Percentiles rank a stretch among this genome's conserved stretches.
phyloP scores from a whole-genome alignment of 2,797 vertebrate species.

The Triplophysa bombifrons region DNA sequence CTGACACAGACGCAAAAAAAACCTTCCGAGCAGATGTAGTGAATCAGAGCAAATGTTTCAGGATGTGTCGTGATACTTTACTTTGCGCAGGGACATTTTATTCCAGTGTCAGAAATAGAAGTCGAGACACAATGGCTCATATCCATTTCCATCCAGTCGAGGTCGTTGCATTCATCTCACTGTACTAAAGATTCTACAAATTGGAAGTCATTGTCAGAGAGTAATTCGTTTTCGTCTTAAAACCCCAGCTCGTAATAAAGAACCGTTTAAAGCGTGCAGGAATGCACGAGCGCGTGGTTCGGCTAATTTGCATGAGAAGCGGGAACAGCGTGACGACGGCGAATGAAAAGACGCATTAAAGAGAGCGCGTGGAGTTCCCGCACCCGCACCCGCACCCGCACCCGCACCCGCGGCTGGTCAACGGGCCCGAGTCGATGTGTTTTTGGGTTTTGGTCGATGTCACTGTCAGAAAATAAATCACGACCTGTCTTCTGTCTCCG shows the following conservation, averaged over 20 bases:
- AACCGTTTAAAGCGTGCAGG: slow-evolving; percentile 67
- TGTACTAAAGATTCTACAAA: slow-evolving; percentile 62
- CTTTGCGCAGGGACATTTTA: slow-evolving; percentile 9
- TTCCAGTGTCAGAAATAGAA: slow-evolving; percentile 17
- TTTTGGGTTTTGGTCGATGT: too few relatives aligned
- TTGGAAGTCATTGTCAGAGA: slow-evolving; percentile 61
- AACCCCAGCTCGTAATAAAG: slow-evolving; percentile 63
- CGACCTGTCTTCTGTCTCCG: too few relatives aligned
- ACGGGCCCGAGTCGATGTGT: slow-evolving; percentile 32
- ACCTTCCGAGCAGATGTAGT: slow-evolving; percentile 43
- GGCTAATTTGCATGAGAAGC: slow-evolving; percentile 64
- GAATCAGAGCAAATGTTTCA: slow-evolving; percentile 26
- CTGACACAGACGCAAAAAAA: slow-evolving; percentile 66
- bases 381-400: too few relatives aligned
- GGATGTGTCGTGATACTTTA: slow-evolving; percentile 13
- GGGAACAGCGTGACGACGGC: slow-evolving; percentile 47
- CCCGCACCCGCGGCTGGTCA: slow-evolving; percentile 62
- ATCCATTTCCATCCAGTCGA: slow-evolving; percentile 71
- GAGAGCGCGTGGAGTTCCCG: slow-evolving; percentile 43
- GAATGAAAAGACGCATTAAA: slow-evolving; percentile 70
- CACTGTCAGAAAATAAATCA: slow-evolving; percentile 68
- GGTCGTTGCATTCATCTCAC: slow-evolving; percentile 67
- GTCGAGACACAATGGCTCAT: slow-evolving; percentile 56
- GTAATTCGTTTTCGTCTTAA: slow-evolving; percentile 70
- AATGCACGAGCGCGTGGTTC: slow-evolving; percentile 58